Conservation (phyloP, 2,797 vertebrate genomes). For the Gambusia yucatana region DNA sequence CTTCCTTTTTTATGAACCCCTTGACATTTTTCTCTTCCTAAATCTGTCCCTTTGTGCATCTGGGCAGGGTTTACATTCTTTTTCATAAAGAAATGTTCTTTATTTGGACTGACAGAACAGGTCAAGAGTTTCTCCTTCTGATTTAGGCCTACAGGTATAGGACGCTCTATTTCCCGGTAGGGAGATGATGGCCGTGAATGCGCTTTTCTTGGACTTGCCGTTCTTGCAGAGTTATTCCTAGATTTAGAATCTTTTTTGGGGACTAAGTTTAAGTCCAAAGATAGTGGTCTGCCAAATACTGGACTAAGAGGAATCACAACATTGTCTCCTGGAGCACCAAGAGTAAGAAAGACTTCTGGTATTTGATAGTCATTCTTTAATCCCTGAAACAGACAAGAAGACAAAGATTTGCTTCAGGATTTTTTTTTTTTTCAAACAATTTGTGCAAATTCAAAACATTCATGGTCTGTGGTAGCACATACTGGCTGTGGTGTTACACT, state of each 20-base stretch:
- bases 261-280: slow-evolving; percentile 71
- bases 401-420: slow-evolving; percentile 6
- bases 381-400: slow-evolving; percentile 54
- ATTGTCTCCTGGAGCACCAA: slow-evolving; percentile 75
- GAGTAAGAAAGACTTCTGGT: slow-evolving; percentile 78
- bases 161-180: slow-evolving; percentile 16
- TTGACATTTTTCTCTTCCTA: slow-evolving; percentile 50
- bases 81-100: slow-evolving; percentile 76
- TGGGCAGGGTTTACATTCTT: slow-evolving; percentile 73
- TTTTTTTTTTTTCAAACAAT: slow-evolving; percentile 4
- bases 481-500: slow-evolving; percentile 76
- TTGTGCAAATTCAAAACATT: neutral
- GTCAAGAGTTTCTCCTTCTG: slow-evolving; percentile 21
- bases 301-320: slow-evolving; percentile 73
- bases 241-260: slow-evolving; percentile 54
- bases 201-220: slow-evolving; percentile 50
- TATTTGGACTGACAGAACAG: slow-evolving; percentile 51
- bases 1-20: slow-evolving; percentile 42
- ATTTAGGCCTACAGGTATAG: slow-evolving; percentile 3
- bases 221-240: slow-evolving; percentile 49
- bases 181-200: slow-evolving; percentile 58
- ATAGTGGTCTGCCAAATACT: slow-evolving; percentile 59
- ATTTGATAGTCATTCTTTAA: slow-evolving; percentile 41
- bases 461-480: slow-evolving; percentile 19
- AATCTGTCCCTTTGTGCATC: slow-evolving; percentile 50